These are phyloP conservation scores for Emesis furor DNA, from an alignment of 2,888 invertebrate species.

Conservation along the genomic window DNA sequence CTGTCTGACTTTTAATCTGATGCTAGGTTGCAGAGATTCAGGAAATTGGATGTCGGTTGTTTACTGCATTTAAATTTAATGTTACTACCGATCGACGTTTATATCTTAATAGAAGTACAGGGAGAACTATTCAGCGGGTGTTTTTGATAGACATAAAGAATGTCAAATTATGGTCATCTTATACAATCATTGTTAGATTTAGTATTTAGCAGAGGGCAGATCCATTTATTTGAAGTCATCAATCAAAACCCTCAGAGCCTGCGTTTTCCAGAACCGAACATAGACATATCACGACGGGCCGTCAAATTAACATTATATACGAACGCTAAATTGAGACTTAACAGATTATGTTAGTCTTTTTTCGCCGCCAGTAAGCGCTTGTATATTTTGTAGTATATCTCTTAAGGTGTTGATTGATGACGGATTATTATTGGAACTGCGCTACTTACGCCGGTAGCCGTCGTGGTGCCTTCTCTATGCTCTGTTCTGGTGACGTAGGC, in stretches of 20 bases:
- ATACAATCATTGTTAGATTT: neutral
- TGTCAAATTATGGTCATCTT: constrained; percentile 21
- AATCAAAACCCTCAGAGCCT: constrained; percentile 88
- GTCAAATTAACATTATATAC: constrained; percentile 76
- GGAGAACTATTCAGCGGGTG: neutral
- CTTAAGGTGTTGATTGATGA: constrained; percentile 89
- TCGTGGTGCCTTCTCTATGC: constrained; percentile 91
- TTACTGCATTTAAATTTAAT: no score
- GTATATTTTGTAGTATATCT: constrained; percentile 75
- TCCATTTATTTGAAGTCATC: constrained; percentile 92
- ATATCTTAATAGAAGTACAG: no score
- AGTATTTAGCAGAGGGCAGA: constrained; percentile 84
- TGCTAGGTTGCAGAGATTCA: no score
- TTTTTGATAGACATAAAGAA: neutral
- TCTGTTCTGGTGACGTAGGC: constrained; percentile 91
- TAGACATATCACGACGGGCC: constrained; percentile 89
- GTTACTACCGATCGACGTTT: no score
- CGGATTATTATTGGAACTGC: constrained; percentile 88
- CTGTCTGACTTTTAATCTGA: no score
- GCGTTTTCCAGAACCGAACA: constrained; percentile 90
- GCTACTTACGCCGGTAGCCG: constrained; percentile 82
- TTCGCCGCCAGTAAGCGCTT: constrained; percentile 76
- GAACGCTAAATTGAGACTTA: constrained; percentile 50
- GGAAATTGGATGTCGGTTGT: no score
- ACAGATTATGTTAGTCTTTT: constrained; percentile 11